A percentile compares a stretch with the other conserved stretches of the same genome.
Evolutionary conservation across 2,113 vertebrate species (phyloP).

Genomic region (Spilogale gracilis): DNA sequence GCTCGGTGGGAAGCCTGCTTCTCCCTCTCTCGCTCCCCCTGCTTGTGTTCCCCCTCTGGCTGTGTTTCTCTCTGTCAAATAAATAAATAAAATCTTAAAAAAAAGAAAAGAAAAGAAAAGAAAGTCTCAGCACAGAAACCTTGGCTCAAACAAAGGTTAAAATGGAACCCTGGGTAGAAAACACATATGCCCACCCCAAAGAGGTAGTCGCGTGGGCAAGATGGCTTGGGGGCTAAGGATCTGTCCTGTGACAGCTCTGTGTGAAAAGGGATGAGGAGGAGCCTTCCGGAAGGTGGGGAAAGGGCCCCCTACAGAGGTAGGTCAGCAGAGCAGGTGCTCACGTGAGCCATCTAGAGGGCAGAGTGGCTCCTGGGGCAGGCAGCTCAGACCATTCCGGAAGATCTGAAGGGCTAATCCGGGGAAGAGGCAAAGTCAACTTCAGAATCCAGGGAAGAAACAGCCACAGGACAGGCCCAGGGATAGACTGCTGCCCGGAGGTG

Average conservation of each 20-base stretch:
- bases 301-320: no score
- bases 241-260: not conserved
- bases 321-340: not conserved
- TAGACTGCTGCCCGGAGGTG: not conserved
- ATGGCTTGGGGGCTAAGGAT: not conserved
- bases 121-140: not conserved
- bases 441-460: not conserved
- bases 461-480: not conserved
- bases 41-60: no score
- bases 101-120: conserved; percentile 37
- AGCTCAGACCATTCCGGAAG: not conserved
- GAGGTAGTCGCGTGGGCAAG: not conserved
- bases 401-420: not conserved
- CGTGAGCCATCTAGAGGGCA: accelerated
- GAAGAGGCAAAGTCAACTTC: not conserved
- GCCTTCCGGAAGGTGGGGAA: not conserved
- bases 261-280: not conserved
- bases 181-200: not conserved
- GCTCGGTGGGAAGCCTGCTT: no score
- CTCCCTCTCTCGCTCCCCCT: no score
- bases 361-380: not conserved
- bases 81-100: no score
- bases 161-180: not conserved
- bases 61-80: no score
- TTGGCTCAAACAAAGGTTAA: not conserved